A percentile compares a stretch with the other conserved stretches of the same genome.
Conservation (phyloP, 1,140 invertebrate genomes). For the Bombus terrestris region DNA sequence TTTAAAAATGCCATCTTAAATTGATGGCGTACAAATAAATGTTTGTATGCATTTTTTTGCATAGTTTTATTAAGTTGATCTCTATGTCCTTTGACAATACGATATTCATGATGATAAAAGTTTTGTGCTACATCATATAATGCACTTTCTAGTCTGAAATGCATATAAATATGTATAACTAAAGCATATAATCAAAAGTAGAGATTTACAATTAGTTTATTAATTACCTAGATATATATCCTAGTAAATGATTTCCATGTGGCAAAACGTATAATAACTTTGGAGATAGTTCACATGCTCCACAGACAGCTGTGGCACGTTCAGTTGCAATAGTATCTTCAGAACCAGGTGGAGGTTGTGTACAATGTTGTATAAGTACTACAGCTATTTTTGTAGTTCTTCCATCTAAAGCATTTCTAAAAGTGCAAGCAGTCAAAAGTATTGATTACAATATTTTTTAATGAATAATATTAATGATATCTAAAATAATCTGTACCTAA, state of each 20-base stretch:
- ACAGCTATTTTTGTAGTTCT: slow-evolving; percentile 93
- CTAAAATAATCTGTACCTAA: slow-evolving; percentile 84
- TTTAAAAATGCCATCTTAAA: slow-evolving; percentile 99
- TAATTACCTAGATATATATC: slow-evolving; percentile 87
- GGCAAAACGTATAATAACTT: slow-evolving; percentile 96
- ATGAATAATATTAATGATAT: neutral
- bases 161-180: slow-evolving; percentile 4
- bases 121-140: slow-evolving; percentile 96
- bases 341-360: slow-evolving; percentile 88
- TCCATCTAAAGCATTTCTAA: slow-evolving; percentile 87
- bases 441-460: slow-evolving; percentile 11
- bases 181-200: neutral
- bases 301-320: slow-evolving; percentile 93
- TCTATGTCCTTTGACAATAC: slow-evolving; percentile 92
- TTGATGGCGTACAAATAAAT: slow-evolving; percentile 96
- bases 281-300: slow-evolving; percentile 94
- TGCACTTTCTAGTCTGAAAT: slow-evolving; percentile 91
- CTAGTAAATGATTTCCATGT: slow-evolving; percentile 93
- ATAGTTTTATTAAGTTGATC: slow-evolving; percentile 96
- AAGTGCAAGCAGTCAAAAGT: slow-evolving; percentile 29
- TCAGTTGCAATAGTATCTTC: slow-evolving; percentile 95
- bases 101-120: slow-evolving; percentile 96
- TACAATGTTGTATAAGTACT: slow-evolving; percentile 93
- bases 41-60: slow-evolving; percentile 94
- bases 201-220: slow-evolving; percentile 21